Conservation (phyloP, 2,888 invertebrate species). For the Mongoloraphidia duomilia region DNA sequence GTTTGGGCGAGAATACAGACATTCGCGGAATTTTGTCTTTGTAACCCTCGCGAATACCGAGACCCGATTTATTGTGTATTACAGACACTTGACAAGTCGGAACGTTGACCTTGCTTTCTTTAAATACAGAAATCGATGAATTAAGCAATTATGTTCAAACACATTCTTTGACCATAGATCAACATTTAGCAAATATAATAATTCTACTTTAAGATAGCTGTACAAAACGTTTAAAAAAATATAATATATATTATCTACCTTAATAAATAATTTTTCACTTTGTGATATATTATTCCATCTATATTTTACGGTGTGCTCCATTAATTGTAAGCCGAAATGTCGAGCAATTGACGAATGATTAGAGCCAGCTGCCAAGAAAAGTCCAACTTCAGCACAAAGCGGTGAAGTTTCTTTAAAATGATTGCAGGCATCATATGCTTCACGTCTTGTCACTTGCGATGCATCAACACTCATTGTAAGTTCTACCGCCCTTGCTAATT, state of each 20-base stretch:
- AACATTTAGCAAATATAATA: no score
- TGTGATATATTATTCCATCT: conserved; percentile 82
- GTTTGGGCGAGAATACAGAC: no score
- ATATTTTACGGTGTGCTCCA: conserved; percentile 88
- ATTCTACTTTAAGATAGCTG: no score
- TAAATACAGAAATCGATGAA: no score
- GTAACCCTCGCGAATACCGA: no score
- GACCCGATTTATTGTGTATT: no score
- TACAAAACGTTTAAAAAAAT: conserved; percentile 3
- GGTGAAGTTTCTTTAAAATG: conserved; percentile 77
- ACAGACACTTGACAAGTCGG: no score
- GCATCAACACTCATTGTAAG: conserved; percentile 68
- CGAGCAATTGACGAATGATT: conserved; percentile 65
- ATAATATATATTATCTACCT: conserved; percentile 40
- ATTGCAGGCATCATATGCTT: conserved; percentile 75
- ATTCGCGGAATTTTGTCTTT: no score
- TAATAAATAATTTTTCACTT: conserved; percentile 77
- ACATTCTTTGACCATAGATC: no score
- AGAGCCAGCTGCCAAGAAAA: conserved; percentile 59
- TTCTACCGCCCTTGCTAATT: conserved; percentile 68
- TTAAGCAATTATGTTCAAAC: no score
- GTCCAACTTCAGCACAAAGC: conserved; percentile 74
- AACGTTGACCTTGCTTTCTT: no score
- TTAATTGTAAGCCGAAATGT: conserved; percentile 82
- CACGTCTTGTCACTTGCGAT: conserved; percentile 57